phyloP scores from a whole-genome alignment of 2,113 vertebrate genomes.

The Abramis brama region DNA sequence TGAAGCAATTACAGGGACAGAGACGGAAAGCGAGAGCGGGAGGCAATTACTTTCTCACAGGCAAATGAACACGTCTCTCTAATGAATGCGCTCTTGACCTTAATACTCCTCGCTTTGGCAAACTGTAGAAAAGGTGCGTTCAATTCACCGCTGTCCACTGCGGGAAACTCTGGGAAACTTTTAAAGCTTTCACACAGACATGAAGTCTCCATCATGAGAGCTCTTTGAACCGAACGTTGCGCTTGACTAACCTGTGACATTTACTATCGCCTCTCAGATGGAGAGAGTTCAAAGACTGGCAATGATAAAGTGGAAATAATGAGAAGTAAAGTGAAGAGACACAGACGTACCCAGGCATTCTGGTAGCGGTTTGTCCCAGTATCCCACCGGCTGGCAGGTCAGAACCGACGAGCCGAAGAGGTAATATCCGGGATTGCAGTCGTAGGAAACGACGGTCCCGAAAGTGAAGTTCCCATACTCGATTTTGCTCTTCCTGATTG shows the following conservation, averaged over 20 bases:
- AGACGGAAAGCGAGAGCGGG: conserved; percentile 12
- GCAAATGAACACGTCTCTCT: conserved; percentile 27
- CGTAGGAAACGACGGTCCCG: conserved; percentile 95
- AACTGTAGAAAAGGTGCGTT: not conserved
- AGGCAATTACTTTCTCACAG: conserved; percentile 50
- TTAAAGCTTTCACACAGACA: not conserved
- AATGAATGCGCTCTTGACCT: conserved; percentile 29
- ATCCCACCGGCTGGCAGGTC: conserved; percentile 90
- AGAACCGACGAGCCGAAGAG: conserved; percentile 95
- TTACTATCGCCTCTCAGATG: not conserved
- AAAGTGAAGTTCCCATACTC: conserved; percentile 98
- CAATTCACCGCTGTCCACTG: not conserved
- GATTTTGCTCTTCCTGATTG: conserved; percentile 96
- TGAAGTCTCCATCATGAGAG: not conserved
- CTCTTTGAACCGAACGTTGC: not conserved
- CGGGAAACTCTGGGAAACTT: not conserved
- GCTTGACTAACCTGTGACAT: conserved; percentile 18
- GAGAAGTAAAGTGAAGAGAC: not conserved
- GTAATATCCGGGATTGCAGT: conserved; percentile 96
- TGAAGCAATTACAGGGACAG: conserved; percentile 44
- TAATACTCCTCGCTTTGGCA: conserved; percentile 4
- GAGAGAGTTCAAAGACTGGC: not conserved
- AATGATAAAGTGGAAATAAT: not conserved
- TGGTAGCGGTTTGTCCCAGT: conserved; percentile 96
- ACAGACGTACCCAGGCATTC: conserved; percentile 91